These are phyloP conservation scores for Shargacucullia verbasci DNA, from an alignment of 2,888 invertebrate genomes.

Conservation along the genomic window DNA sequence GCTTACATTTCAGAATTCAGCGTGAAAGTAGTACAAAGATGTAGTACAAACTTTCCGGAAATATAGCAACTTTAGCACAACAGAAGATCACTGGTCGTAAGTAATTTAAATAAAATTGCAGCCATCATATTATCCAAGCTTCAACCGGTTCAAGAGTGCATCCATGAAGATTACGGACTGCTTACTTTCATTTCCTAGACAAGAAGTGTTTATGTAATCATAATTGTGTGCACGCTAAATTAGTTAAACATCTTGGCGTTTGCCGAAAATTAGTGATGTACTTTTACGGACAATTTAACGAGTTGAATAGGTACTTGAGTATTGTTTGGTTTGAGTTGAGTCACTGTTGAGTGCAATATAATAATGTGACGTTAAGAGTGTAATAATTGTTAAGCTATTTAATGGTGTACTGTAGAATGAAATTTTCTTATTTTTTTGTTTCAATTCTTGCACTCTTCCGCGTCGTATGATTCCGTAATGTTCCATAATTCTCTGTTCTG, in stretches of 20 bases:
- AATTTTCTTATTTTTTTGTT: no score
- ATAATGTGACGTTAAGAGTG: no score
- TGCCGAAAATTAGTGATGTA: constrained; percentile 24
- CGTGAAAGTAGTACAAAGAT: no score
- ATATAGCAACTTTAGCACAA: constrained; percentile 4
- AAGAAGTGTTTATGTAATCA: constrained; percentile 67
- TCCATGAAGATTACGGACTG: constrained; percentile 43
- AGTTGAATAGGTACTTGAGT: no score
- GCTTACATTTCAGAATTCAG: no score
- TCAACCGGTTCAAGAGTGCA: constrained; percentile 58
- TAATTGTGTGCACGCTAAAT: constrained; percentile 56
- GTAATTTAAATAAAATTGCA: constrained; percentile 42
- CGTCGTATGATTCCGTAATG: no score
- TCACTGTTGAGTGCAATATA: no score
- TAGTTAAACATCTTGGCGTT: constrained; percentile 36
- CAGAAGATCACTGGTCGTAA: constrained; percentile 2
- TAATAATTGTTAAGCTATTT: no score
- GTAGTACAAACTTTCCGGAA: constrained; percentile 11
- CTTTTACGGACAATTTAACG: constrained; percentile 10
- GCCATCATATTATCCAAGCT: constrained; percentile 39
- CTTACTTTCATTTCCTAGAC: constrained; percentile 75
- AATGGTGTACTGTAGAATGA: no score
- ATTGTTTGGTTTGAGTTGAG: constrained; percentile 1
- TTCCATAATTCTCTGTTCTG: no score
- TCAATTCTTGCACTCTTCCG: no score